phyloP scores from a whole-genome alignment of 2,888 invertebrate species.

The Cancer borealis region DNA sequence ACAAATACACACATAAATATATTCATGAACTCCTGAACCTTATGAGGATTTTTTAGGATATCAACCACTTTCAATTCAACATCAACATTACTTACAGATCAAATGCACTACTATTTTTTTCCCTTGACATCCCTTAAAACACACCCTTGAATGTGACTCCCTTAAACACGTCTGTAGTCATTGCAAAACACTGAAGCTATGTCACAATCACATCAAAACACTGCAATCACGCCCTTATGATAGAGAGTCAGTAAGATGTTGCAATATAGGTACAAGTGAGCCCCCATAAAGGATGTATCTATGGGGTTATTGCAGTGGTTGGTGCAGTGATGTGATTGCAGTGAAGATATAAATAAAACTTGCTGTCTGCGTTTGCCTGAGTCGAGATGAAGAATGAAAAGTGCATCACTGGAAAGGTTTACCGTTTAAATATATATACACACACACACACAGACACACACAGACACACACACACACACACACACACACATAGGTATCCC shows the following conservation, averaged over 20 bases:
- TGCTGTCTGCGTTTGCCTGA: too few species aligned
- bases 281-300: neutral
- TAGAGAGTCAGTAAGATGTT: neutral
- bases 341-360: too few species aligned
- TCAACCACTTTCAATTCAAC: neutral
- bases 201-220: neutral
- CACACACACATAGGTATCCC: neutral
- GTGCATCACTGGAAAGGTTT: too few species aligned
- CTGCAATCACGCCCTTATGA: neutral
- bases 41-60: neutral
- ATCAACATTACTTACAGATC: neutral
- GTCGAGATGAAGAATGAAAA: too few species aligned
- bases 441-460: constrained; percentile 43
- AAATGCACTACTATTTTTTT: neutral
- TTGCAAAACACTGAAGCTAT: neutral
- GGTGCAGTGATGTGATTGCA: neutral
- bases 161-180: neutral
- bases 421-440: too few species aligned
- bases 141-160: neutral
- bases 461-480: constrained; percentile 45
- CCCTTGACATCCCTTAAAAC: neutral
- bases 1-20: neutral
- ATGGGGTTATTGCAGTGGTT: neutral
- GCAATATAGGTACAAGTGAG: neutral
- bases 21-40: neutral